Evolutionary conservation across 1,140 invertebrate species (phyloP), one percentile per base, ranked within the genome.

Genomic region (Vanessa tameamea): DNA sequence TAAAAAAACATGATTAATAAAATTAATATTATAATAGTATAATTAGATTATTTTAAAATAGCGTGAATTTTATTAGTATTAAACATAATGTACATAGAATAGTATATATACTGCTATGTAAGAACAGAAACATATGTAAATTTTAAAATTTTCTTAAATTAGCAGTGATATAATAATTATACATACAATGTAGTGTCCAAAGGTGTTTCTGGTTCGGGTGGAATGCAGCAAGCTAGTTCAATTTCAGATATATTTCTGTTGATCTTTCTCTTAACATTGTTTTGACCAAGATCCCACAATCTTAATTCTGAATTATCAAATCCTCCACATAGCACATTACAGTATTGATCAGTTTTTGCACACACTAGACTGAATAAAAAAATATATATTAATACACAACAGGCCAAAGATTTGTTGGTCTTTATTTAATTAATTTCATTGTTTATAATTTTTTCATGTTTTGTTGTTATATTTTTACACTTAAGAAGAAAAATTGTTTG

Each of bases 281-380:
- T 94, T 48, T 94, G 94, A n/a, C 93, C 94, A 50, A 95, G 93
- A 72, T 94, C 94, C 94, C 94, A 95, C 11, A 95, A 77, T 82
- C 94, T 91, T 69, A 95, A 94, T 86, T 95, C 94, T 7, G 94
- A 93, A 73, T 94, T 94, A 73, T 91, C 94, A 76, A 95, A 95
- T 57, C 94, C 95, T 71, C 93, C 93, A 73, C 94, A 94, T 72
- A 95, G 79, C 79, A 94, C 93, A 73, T 95, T 94, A 86, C 94
- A 94, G 51, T 89, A 91, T 3, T 92, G 84, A 72, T 95, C 93
- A 67, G 95, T 94, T 78, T 93, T 93, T 55, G 93, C 94, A 79
- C 94, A 94, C 71, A 94, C 93, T 53, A 94, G 93, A 80, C 94
- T 95, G 79, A 26, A 93, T 87, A 53, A 31, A 53, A 47, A 59